Percentiles rank a stretch among this genome's conserved stretches.
Evolutionary conservation across 2,888 invertebrate genomes (phyloP).

Genomic region (Drosophila lutescens): DNA sequence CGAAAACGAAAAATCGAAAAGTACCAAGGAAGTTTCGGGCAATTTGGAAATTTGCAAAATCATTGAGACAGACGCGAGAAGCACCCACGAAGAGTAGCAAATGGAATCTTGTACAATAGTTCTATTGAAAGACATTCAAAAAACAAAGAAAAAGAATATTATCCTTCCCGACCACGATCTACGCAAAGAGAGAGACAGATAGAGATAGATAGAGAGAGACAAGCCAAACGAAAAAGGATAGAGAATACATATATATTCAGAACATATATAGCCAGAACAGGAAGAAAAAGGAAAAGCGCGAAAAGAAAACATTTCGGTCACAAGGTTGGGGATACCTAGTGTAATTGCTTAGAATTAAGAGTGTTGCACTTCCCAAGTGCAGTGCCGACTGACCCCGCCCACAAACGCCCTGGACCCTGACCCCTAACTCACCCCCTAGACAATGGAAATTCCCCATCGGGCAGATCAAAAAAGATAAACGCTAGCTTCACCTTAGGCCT

Average conservation of each 20-base stretch:
- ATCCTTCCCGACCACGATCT: slow-evolving; percentile 59
- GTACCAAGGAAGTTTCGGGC: slow-evolving; percentile 38
- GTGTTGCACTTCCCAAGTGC: slow-evolving; percentile 75
- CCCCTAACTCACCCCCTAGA: slow-evolving; percentile 22
- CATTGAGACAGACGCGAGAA: slow-evolving; percentile 66
- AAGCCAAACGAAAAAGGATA: slow-evolving; percentile 18
- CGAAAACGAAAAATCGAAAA: slow-evolving; percentile 10
- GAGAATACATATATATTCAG: slow-evolving; percentile 24
- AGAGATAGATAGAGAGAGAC: slow-evolving; percentile 33
- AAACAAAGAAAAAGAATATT: neutral
- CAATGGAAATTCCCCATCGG: slow-evolving; percentile 33
- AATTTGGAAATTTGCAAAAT: slow-evolving; percentile 78
- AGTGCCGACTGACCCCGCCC: slow-evolving; percentile 59
- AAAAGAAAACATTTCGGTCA: slow-evolving; percentile 54
- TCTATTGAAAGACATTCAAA: slow-evolving; percentile 69
- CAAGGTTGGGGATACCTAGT: slow-evolving; percentile 82
- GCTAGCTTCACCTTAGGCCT: slow-evolving; percentile 15
- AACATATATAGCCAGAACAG: slow-evolving; percentile 34
- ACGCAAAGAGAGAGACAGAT: slow-evolving; percentile 78
- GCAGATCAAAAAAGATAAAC: slow-evolving; percentile 20
- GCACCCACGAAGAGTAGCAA: slow-evolving; percentile 69
- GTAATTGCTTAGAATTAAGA: slow-evolving; percentile 81
- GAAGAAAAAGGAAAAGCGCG: slow-evolving; percentile 13
- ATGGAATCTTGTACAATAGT: slow-evolving; percentile 81
- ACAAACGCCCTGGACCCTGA: slow-evolving; percentile 29